phyloP scores from a whole-genome alignment of 2,888 invertebrate species.

The Agrochola litura region DNA sequence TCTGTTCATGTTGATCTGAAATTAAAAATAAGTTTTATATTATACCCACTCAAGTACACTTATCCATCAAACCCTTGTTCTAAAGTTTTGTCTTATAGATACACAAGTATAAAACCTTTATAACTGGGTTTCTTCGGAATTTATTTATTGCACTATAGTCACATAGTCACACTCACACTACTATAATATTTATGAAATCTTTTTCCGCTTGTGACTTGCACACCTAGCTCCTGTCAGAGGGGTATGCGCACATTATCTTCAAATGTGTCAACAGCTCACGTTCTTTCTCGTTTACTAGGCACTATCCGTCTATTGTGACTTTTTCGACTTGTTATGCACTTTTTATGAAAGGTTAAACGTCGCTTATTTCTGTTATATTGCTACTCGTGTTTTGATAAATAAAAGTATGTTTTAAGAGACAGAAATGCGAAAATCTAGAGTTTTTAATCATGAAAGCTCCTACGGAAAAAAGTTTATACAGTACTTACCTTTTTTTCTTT shows the following conservation, averaged over 20 bases:
- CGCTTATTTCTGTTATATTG: conserved; percentile 47
- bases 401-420: neutral
- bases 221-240: conserved; percentile 71
- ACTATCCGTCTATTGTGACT: conserved; percentile 80
- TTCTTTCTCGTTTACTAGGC: conserved; percentile 83
- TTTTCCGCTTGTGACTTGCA: conserved; percentile 60
- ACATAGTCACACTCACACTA: no score
- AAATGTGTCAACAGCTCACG: conserved; percentile 89
- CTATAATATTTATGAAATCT: no score
- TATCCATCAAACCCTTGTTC: neutral
- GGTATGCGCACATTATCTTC: conserved; percentile 89
- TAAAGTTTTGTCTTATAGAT: neutral
- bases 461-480: neutral
- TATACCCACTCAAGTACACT: neutral
- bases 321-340: conserved; percentile 77
- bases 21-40: neutral
- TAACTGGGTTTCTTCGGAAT: neutral
- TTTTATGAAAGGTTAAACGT: conserved; percentile 68
- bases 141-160: neutral
- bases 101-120: neutral
- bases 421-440: neutral
- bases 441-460: neutral
- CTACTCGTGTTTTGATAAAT: conserved; percentile 32
- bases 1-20: neutral
- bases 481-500: neutral